phyloP scores from a whole-genome alignment of 2,888 invertebrate genomes.

The Gnatocerus cornutus region DNA sequence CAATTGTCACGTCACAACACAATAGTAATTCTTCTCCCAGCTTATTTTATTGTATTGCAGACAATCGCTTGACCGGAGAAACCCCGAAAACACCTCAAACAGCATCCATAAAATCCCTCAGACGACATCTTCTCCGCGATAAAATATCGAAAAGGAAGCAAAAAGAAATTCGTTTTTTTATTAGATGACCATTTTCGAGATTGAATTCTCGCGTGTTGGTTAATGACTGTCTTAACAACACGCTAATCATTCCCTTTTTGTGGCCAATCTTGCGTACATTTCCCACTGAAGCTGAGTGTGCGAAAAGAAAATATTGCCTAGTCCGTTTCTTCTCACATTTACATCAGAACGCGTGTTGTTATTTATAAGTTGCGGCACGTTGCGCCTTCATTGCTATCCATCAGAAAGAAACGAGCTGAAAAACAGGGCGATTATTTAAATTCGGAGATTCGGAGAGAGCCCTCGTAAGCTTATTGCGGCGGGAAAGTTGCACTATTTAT shows the following conservation, averaged over 20 bases:
- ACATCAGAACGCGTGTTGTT: constrained; percentile 59
- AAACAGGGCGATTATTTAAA: constrained; percentile 66
- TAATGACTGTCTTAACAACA: background rate
- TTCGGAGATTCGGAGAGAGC: constrained; percentile 49
- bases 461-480: constrained; percentile 25
- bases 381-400: constrained; percentile 66
- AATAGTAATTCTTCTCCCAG: constrained; percentile 26
- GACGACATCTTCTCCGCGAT: constrained; percentile 28
- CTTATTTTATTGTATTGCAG: constrained; percentile 56
- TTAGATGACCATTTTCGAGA: constrained; percentile 17
- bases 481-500: constrained; percentile 31
- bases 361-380: constrained; percentile 64
- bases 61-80: constrained; percentile 50
- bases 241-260: background rate
- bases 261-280: background rate
- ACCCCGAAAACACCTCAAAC: constrained; percentile 18
- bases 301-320: constrained; percentile 34
- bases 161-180: constrained; percentile 35
- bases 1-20: constrained; percentile 30
- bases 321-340: constrained; percentile 59
- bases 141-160: constrained; percentile 30
- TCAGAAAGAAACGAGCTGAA: constrained; percentile 65
- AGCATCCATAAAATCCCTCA: constrained; percentile 22
- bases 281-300: constrained; percentile 42
- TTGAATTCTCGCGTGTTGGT: constrained; percentile 45